These are phyloP conservation scores for Diorhabda sublineata DNA, from an alignment of 1,140 invertebrate species.

Conservation along the genomic window DNA sequence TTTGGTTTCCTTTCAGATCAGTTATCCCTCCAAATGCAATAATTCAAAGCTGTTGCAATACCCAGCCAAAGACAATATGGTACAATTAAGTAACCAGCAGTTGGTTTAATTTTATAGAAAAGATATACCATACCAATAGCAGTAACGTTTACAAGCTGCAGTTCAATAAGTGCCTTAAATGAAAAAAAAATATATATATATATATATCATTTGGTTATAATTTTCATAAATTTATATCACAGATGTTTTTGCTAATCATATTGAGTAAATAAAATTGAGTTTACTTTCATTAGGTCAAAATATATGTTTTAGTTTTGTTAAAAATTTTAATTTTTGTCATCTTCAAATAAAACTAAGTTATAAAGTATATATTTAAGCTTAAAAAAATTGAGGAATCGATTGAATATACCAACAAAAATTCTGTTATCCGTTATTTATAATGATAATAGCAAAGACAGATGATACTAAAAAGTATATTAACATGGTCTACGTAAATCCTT, in stretches of 20 bases:
- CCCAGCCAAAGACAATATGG: slow-evolving; percentile 79
- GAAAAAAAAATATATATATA: slow-evolving; percentile 36
- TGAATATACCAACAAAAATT: no score
- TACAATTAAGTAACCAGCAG: slow-evolving; percentile 68
- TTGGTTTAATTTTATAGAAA: slow-evolving; percentile 65
- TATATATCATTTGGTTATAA: neutral
- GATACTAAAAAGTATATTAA: no score
- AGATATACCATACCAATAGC: slow-evolving; percentile 59
- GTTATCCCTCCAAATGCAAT: slow-evolving; percentile 65
- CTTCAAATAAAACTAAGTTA: no score
- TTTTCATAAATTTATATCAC: no score
- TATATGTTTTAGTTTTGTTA: no score
- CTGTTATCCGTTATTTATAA: no score
- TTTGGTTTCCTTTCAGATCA: slow-evolving; percentile 30
- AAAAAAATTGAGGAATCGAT: neutral
- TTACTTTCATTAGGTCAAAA: no score
- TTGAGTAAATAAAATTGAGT: no score
- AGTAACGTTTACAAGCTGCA: slow-evolving; percentile 58
- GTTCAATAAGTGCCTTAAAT: slow-evolving; percentile 69
- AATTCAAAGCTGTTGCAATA: slow-evolving; percentile 65
- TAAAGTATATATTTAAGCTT: no score
- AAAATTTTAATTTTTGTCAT: neutral
- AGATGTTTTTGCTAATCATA: no score
- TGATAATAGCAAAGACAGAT: no score
- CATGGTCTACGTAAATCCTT: slow-evolving; percentile 19